Base-by-base conservation (phyloP, 2,113 vertebrate genomes). In the Tautogolabrus adspersus region DNA sequence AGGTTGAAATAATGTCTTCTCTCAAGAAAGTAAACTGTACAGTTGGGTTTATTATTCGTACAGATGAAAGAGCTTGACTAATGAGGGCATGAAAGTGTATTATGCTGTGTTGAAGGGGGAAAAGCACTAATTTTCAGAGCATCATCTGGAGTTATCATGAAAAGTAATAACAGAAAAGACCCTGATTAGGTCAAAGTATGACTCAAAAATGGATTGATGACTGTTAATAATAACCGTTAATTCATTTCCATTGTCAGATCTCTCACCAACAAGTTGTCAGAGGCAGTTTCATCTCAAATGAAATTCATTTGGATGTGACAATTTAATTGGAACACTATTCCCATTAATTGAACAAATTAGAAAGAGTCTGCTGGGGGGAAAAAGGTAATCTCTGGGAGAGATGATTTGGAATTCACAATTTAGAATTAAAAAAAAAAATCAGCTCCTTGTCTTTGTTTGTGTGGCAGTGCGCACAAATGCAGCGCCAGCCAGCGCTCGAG, bases 291-390 rank as follows among this genome's bases (percentile, higher is more conserved):
- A 73, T 88, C 89, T 84, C 76, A 89, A 92, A 90, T 93, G 74
- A 85, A 90, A 93, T 88, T 89, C 68, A 88, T 89, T 89, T 92
- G 75, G 88, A 93, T 89, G 66, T 91, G 88, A 92, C 88, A 88
- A 89, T 94, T 93, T 92, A 93, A 95, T 92, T 93, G 89, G 92
- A 90, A 91, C 87, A 83, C 81, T 82, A 83, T 90, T 93, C 77
- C 88, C 83, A 88, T 92, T 94, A 94, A 94, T 92, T 91, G 81
- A 83, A 91, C 88, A 92, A 92, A 95, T 92, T 90, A 88, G 87
- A 79, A 58, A 79, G 52, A 81, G 88, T 91, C 91, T 92, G 82
- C 71, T 89, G 90, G 90, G 30, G 90, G 87, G 49, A 10, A 77
- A 89, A 91, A 87, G 89, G 82, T 90, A 87, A 85, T 88, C 86